A percentile compares a stretch with the other conserved stretches of the same genome.
phyloP scores from a whole-genome alignment of 2,888 invertebrate genomes.

The Teinopalpus imperialis region DNA sequence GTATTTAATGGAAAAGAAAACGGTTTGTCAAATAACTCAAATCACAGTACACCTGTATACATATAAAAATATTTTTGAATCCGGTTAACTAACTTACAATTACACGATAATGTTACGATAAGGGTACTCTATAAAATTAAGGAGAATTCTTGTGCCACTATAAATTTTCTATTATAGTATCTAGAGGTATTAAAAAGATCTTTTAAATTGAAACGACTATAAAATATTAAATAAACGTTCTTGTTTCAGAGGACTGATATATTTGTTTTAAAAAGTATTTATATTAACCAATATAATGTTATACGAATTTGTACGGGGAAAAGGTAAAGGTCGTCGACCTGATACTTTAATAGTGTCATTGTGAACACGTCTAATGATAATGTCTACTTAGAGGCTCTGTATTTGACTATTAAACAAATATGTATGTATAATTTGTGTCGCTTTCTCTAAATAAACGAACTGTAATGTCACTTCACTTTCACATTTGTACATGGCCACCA shows the following conservation, averaged over 20 bases:
- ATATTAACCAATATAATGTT: slow-evolving; percentile 56
- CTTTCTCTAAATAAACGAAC: slow-evolving; percentile 49
- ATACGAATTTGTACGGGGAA: slow-evolving; percentile 70
- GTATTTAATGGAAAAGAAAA: no score
- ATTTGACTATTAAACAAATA: slow-evolving; percentile 74
- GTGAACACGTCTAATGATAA: slow-evolving; percentile 56
- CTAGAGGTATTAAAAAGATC: slow-evolving; percentile 64
- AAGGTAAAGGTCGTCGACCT: slow-evolving; percentile 47
- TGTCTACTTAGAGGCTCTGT: slow-evolving; percentile 72
- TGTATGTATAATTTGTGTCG: slow-evolving; percentile 65
- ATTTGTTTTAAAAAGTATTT: slow-evolving; percentile 49
- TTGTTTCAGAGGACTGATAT: slow-evolving; percentile 62
- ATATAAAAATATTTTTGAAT: slow-evolving; percentile 42
- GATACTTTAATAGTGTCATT: slow-evolving; percentile 40
- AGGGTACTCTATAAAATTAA: slow-evolving; percentile 38
- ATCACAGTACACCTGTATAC: no score
- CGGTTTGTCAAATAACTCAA: slow-evolving; percentile 29
- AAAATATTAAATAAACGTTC: slow-evolving; percentile 64
- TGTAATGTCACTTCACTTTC: slow-evolving; percentile 66
- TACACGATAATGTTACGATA: slow-evolving; percentile 33
- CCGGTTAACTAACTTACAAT: slow-evolving; percentile 36
- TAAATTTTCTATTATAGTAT: slow-evolving; percentile 70
- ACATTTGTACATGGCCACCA: slow-evolving; percentile 86
- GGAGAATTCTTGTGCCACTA: slow-evolving; percentile 57
- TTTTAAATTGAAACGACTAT: slow-evolving; percentile 64